phyloP scores from a whole-genome alignment of 2,113 vertebrate genomes.

The Gymnorhina tibicen region DNA sequence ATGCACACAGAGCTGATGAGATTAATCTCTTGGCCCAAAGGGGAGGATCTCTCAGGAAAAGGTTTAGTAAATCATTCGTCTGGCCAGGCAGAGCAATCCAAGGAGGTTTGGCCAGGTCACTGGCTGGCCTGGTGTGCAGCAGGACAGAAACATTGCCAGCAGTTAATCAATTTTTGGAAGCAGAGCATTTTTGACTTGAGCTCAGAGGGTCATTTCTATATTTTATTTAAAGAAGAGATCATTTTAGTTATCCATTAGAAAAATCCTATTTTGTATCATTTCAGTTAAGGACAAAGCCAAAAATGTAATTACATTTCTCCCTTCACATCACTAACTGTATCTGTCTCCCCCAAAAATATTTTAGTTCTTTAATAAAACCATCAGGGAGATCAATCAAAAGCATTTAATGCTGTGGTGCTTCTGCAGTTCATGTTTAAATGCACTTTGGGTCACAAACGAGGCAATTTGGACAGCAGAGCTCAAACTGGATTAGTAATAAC shows the following conservation, averaged over 20 bases:
- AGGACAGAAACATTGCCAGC: neutral
- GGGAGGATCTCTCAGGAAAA: constrained; percentile 17
- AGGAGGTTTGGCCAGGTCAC: constrained; percentile 31
- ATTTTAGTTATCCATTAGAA: constrained; percentile 60
- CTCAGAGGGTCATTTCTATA: constrained; percentile 16
- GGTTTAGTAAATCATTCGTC: constrained; percentile 48
- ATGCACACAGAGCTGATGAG: neutral
- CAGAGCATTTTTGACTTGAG: constrained; percentile 34
- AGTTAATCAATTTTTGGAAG: constrained; percentile 60
- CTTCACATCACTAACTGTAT: constrained; percentile 24
- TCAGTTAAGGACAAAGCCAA: constrained; percentile 56
- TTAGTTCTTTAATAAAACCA: constrained; percentile 67
- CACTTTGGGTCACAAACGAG: constrained; percentile 56
- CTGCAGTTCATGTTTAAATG: constrained; percentile 67
- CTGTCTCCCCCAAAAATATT: constrained; percentile 44
- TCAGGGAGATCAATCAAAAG: constrained; percentile 64
- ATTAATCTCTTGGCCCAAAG: constrained; percentile 17
- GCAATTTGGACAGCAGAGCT: constrained; percentile 49
- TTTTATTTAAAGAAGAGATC: constrained; percentile 62
- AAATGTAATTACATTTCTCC: constrained; percentile 61
- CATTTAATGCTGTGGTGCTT: constrained; percentile 53
- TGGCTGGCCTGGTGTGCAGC: neutral
- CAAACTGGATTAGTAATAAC: constrained; percentile 36
- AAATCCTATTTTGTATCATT: constrained; percentile 47
- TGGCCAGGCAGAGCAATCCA: constrained; percentile 6